These are phyloP conservation scores for Drosophila pseudotakahashii DNA, from an alignment of 2,888 invertebrate genomes.

Conservation along the genomic window DNA sequence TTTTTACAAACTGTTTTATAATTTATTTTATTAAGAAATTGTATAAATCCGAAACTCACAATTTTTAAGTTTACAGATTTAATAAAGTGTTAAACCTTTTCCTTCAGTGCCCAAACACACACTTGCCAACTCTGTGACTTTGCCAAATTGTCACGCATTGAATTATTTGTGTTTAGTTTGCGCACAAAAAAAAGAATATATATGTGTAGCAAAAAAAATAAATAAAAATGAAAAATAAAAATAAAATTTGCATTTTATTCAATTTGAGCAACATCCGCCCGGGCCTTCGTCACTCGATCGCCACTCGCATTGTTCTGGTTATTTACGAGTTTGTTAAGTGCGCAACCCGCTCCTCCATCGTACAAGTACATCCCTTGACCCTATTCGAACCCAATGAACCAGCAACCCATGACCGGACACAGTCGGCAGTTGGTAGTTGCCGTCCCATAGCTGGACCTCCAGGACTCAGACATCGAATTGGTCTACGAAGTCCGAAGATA, in stretches of 20 bases:
- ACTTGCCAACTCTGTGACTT: slow-evolving; percentile 28
- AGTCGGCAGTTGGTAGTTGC: slow-evolving; percentile 45
- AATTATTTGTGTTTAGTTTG: slow-evolving; percentile 75
- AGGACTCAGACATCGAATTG: too few relatives aligned
- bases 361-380: slow-evolving; percentile 12
- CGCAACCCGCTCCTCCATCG: slow-evolving; percentile 38
- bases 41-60: too few relatives aligned
- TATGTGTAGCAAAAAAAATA: slow-evolving; percentile 19
- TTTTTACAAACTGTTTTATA: too few relatives aligned
- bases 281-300: slow-evolving; percentile 35
- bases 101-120: slow-evolving; percentile 15
- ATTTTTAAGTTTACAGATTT: too few relatives aligned
- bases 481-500: neutral
- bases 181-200: slow-evolving; percentile 33
- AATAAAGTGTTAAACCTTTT: neutral
- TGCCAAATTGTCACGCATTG: slow-evolving; percentile 78
- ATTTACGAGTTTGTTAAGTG: slow-evolving; percentile 80
- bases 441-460: neutral
- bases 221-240: slow-evolving; percentile 60
- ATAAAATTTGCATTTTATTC: slow-evolving; percentile 83
- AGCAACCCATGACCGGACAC: slow-evolving; percentile 38
- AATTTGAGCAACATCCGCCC: slow-evolving; percentile 68
- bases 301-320: slow-evolving; percentile 73
- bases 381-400: slow-evolving; percentile 30
- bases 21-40: too few relatives aligned